Base-by-base conservation (phyloP, 2,888 invertebrate species). In the Acleris cristana region DNA sequence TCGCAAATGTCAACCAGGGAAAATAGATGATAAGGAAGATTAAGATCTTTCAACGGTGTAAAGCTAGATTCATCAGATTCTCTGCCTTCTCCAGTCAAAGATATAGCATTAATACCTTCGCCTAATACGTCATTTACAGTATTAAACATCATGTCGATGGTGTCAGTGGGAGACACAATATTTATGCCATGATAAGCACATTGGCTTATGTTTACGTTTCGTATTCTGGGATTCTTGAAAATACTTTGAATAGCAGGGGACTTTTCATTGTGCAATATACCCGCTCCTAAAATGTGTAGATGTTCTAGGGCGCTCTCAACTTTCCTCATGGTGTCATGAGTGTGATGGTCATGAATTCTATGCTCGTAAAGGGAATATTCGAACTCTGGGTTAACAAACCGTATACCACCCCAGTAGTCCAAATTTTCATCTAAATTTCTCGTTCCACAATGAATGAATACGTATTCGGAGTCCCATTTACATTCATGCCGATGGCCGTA, bases 1-100 rank as follows among this genome's bases (percentile, higher is more conserved):
- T 99, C 98, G 85, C 99, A 99, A 74, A 99, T 98, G 75, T 99
- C 98, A 18, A 99, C 95, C 77, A 99, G 90, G 40, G 99, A 98
- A 87, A 98, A 99, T 49, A 98, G 88, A 79, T 98, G 95, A 81
- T 98, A 98, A 0, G 99, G 98, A 12, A 98, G 94, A 78, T 96
- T 96, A 1, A 97, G 89, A 66, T 96, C 94, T 77, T 95, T 96
- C 4, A 99, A 88, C 0, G 99, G 99, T 1, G 95, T 95, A 79
- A 98, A 99, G 73, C 98, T 98, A 14, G 98, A 97, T 80, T 97
- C 95, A 23, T 96, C 96, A 0, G 97, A 96, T 82, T 97, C 97
- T 64, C 97, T 94, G 0, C 97, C 97, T 91, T 99, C 99, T 3
- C 99, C 99, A 58, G 98, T 98, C 65, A 99, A 90, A 0, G 98